Percentiles rank a stretch among this genome's conserved stretches.
Evolutionary conservation across 64 coral and sea anemone species (phyloP).

Genomic region (Pocillopora damicornis): DNA sequence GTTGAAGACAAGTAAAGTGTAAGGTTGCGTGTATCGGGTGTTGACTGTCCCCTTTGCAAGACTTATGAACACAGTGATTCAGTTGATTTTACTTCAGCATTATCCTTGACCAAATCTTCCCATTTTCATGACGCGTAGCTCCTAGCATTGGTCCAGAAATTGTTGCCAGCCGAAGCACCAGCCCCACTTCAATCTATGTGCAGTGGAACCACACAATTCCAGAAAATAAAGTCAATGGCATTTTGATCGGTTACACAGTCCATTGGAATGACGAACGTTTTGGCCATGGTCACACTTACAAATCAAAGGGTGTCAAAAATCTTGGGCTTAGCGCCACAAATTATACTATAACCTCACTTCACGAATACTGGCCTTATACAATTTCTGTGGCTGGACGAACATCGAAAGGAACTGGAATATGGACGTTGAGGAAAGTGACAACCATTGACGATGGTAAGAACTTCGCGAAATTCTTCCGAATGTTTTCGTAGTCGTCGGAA

Average conservation of each 20-base stretch:
- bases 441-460: conserved; percentile 40
- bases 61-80: too few species aligned
- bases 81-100: too few species aligned
- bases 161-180: conserved; percentile 1
- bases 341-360: not conserved
- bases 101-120: not conserved
- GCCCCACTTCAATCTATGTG: conserved; percentile 19
- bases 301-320: not conserved
- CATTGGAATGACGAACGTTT: not conserved
- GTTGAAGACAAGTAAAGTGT: too few species aligned
- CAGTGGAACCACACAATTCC: conserved; percentile 26
- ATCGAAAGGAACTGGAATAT: not conserved
- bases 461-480: conserved; percentile 3
- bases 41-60: too few species aligned
- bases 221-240: not conserved
- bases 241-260: conserved; percentile 26
- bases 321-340: not conserved
- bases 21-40: too few species aligned
- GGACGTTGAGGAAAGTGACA: not conserved
- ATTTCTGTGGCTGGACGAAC: conserved; percentile 20
- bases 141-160: conserved; percentile 1
- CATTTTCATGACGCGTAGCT: conserved; percentile 1
- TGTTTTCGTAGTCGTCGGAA: not conserved
- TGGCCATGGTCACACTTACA: not conserved
- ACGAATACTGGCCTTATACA: conserved; percentile 6